Evolutionary conservation across 1,140 invertebrate genomes (phyloP), one percentile per base, ranked within the genome.

Genomic region (Leptinotarsa defecta): DNA sequence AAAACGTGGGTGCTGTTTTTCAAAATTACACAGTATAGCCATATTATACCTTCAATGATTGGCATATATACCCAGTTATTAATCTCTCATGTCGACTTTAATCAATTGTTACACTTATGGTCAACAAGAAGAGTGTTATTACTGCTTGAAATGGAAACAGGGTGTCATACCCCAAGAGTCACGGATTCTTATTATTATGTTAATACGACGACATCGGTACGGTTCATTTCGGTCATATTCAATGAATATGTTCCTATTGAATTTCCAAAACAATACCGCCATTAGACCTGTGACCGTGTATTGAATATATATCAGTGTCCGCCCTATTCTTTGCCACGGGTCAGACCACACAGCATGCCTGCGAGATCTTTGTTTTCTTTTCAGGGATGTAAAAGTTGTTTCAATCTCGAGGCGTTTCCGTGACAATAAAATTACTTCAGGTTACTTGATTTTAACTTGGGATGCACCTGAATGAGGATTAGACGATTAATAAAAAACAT

Each of bases 181-280:
- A 57, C 52, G 52, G 52, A 17, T 57, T 57, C 52, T 34, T 20
- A 70, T 70, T 70, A 70, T 70, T 52, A 70, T 70, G 68, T 49
- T 49, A 70, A 70, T 70, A n/a, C 34, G 48, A 6, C 48, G 68
- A 70, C 48, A 52, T 49, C 68, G 65, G 48, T 20, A 70, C 22
- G 48, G 8, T 20, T n/a, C 13, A 70, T 70, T 70, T 70, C 48
- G 48, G 43, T n/a, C 48, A 43, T 70, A 49, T 70, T 52, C 68
- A 70, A 48, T 24, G 68, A 70, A n/a, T 43, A 43, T 49, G 43
- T 70, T 70, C 48, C 68, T 49, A 70, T 70, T 70, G 68, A 70
- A 70, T 70, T 70, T 43, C 68, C 68, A 43, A 70, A 70, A 70
- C 68, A 70, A 70, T 70, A 43, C 68, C 68, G 68, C 34, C 68